Base-by-base conservation (phyloP, 2,113 vertebrate species). In the Talpa occidentalis region DNA sequence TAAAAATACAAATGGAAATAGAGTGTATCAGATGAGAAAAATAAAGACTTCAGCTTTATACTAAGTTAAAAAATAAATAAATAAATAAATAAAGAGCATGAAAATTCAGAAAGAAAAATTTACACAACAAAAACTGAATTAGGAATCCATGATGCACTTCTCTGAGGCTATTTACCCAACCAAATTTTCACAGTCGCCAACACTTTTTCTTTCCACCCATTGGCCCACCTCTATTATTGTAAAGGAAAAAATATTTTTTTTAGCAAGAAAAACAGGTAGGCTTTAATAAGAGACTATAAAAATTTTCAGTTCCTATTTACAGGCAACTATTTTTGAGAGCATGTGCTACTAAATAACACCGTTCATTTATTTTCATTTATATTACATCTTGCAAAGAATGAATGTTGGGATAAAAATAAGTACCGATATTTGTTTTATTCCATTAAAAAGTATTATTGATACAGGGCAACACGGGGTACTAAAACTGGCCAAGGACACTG, bases 171-270 rank as follows among this genome's bases (percentile, higher is more conserved):
- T 95, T 79, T 87, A 59, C 26, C 30, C 10, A 73, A 21, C 0
- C 59, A 30, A 85, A 90, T 6, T 73, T 88, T 88, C 42, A 87
- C 4, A 70, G 22, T 79, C 60, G 32, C 37, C 15, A 64, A 82
- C 5, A 54, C 2, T 74, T 3, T 1, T 24, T 3, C 3, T 78
- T 77, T 5, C 40, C 54, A 56, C 21, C 2, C 2, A 11, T 2
- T 40, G 42, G 11, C 60, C 3, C 3, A 67, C 42, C 30, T 22
- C 62, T 2, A n/a, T 73, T 52, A 66, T 44, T 72, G 2, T 60
- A 54, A 37, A 74, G n/a, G 17, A 72, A 3, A 3, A 62, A 28
- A n/a, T 64, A 52, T 49, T 72, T 56, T 92, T 73, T 26, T 83
- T 86, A 16, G 10, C 5, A 82, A 72, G 19, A 6, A 85, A 91